These are phyloP conservation scores for Pharmacophagus antenor DNA, from an alignment of 2,888 invertebrate genomes.

Conservation along the genomic window DNA sequence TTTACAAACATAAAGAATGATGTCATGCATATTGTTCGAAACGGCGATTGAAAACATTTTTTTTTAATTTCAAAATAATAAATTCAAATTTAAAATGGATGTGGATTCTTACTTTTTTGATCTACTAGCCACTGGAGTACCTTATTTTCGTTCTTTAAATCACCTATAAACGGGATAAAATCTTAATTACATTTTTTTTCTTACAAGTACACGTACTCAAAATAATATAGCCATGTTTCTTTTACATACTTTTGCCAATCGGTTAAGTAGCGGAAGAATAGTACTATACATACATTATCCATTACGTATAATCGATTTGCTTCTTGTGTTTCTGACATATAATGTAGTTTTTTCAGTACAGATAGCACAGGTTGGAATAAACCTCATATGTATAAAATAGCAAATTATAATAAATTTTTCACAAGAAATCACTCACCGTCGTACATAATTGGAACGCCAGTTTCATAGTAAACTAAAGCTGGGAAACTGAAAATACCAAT, in stretches of 20 bases:
- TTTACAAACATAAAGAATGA: conserved; percentile 66
- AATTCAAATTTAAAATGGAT: conserved; percentile 70
- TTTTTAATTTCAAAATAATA: conserved; percentile 37
- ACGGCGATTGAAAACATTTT: conserved; percentile 42
- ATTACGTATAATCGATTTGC: background rate
- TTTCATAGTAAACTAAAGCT: conserved; percentile 95
- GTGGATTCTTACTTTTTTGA: conserved; percentile 95
- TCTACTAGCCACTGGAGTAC: conserved; percentile 97
- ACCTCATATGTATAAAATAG: background rate
- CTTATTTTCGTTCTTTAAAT: conserved; percentile 96
- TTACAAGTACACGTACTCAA: conserved; percentile 15
- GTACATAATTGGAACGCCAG: conserved; percentile 96
- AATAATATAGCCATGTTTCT: background rate
- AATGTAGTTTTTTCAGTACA: too few species aligned
- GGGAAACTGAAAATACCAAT: conserved; percentile 96
- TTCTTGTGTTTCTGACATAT: background rate
- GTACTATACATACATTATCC: background rate
- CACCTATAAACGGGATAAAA: conserved; percentile 86
- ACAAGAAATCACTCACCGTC: conserved; percentile 86
- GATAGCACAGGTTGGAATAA: background rate
- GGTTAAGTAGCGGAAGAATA: background rate
- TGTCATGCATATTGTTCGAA: conserved; percentile 74
- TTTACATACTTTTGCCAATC: background rate
- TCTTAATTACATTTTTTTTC: conserved; percentile 25
- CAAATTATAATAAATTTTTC: background rate